Percentiles rank a stretch among this genome's conserved stretches.
Conservation (phyloP, 2,797 vertebrate genomes). For the Neosilurus mollespiculum region DNA sequence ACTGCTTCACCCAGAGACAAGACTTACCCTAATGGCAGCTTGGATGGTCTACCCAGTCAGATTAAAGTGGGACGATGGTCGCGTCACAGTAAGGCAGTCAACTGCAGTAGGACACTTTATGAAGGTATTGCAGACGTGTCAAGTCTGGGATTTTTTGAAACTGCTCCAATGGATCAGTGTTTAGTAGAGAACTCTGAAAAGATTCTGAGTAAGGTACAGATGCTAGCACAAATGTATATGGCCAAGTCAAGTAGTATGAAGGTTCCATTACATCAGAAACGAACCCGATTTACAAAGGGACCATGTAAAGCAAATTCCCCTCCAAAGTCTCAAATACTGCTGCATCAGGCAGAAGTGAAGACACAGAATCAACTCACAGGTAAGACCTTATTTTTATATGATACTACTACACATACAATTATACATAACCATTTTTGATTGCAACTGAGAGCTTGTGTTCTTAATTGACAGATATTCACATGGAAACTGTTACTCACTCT, state of each 20-base stretch:
- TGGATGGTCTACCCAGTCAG: slow-evolving; percentile 57
- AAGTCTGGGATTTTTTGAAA: slow-evolving; percentile 70
- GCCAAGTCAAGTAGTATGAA: slow-evolving; percentile 80
- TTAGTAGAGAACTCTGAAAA: slow-evolving; percentile 79
- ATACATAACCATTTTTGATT: background rate
- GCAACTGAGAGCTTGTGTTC: background rate
- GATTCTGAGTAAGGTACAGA: slow-evolving; percentile 86
- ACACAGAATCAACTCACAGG: slow-evolving; percentile 34
- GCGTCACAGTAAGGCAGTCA: slow-evolving; percentile 63
- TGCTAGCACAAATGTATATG: slow-evolving; percentile 84
- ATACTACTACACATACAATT: background rate
- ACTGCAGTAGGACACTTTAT: slow-evolving; percentile 63
- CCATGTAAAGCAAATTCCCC: slow-evolving; percentile 49
- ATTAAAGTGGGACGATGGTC: slow-evolving; percentile 65
- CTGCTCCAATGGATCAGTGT: slow-evolving; percentile 63
- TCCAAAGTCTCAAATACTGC: slow-evolving; percentile 34
- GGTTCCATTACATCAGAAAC: slow-evolving; percentile 73
- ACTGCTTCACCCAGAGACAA: slow-evolving; percentile 41
- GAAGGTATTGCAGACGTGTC: slow-evolving; percentile 66
- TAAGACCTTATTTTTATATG: slow-evolving; percentile 15
- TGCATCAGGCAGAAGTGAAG: slow-evolving; percentile 44
- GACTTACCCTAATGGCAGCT: slow-evolving; percentile 41
- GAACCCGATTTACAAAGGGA: slow-evolving; percentile 42
- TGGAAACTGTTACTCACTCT: slow-evolving; percentile 21
- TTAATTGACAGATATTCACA: slow-evolving; percentile 40